These are phyloP conservation scores for Bombylius discolor DNA, from an alignment of 2,888 invertebrate species.

Conservation along the genomic window DNA sequence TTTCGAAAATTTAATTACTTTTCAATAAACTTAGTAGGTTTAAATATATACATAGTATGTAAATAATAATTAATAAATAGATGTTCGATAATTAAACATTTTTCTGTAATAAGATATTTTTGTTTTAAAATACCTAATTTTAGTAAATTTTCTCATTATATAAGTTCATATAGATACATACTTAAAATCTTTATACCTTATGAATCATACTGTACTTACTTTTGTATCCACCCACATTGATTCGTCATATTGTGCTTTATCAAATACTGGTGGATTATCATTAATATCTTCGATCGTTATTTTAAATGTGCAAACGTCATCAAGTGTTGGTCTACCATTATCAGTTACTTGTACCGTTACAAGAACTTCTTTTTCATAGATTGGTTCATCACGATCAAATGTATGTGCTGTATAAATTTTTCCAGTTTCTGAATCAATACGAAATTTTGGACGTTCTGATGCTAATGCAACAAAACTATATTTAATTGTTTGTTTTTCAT, in stretches of 20 bases:
- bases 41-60: background rate
- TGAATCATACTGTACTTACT: slow-evolving; percentile 22
- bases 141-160: too few species aligned
- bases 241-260: slow-evolving; percentile 49
- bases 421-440: slow-evolving; percentile 64
- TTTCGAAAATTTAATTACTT: too few species aligned
- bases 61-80: background rate
- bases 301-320: slow-evolving; percentile 88
- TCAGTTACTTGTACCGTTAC: slow-evolving; percentile 85
- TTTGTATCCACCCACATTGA: slow-evolving; percentile 70
- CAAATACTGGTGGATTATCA: slow-evolving; percentile 54
- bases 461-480: slow-evolving; percentile 71
- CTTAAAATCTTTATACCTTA: too few species aligned
- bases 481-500: slow-evolving; percentile 64
- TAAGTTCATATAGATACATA: too few species aligned
- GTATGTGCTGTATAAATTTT: slow-evolving; percentile 60
- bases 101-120: too few species aligned
- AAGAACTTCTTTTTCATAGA: slow-evolving; percentile 66
- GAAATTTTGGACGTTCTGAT: slow-evolving; percentile 62
- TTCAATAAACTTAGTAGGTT: too few species aligned
- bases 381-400: slow-evolving; percentile 84
- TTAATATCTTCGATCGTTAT: slow-evolving; percentile 85
- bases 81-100: too few species aligned
- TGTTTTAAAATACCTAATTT: too few species aligned
- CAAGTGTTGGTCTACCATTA: slow-evolving; percentile 78